phyloP scores from a whole-genome alignment of 2,797 vertebrate species.

The Scarus forsteni region DNA sequence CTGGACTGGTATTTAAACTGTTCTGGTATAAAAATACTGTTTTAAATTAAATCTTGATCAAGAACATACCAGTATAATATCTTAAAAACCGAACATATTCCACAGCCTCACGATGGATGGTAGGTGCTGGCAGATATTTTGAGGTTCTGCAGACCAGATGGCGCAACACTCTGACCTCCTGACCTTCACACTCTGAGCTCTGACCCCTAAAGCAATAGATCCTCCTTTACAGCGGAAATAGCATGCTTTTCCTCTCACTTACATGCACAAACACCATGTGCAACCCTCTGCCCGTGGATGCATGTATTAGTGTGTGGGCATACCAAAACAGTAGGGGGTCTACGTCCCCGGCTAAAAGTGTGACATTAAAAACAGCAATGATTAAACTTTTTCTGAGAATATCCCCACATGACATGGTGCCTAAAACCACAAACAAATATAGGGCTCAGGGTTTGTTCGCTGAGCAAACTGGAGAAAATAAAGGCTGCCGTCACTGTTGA shows the following conservation, averaged over 20 bases:
- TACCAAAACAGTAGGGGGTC: constrained; percentile 42
- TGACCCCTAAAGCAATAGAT: constrained; percentile 56
- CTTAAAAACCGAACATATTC: too few species aligned
- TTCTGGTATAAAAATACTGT: too few species aligned
- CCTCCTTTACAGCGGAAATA: constrained; percentile 63
- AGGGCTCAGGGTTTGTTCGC: constrained; percentile 25
- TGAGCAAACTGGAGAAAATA: constrained; percentile 5
- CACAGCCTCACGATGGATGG: too few species aligned
- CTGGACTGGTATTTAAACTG: too few species aligned
- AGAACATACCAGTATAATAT: too few species aligned
- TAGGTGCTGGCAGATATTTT: constrained; percentile 51
- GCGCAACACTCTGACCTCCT: constrained; percentile 64
- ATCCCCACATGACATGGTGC: constrained; percentile 9
- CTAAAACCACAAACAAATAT: constrained; percentile 19
- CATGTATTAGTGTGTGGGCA: constrained; percentile 4
- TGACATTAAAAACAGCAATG: constrained; percentile 50
- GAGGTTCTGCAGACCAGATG: constrained; percentile 57
- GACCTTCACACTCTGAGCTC: constrained; percentile 65
- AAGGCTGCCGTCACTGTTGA: constrained; percentile 5
- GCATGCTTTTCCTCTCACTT: constrained; percentile 53
- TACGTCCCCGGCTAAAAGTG: constrained; percentile 26
- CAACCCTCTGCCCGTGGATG: neutral
- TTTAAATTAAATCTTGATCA: too few species aligned
- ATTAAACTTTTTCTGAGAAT: constrained; percentile 42
- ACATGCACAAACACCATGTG: constrained; percentile 42